A percentile compares a stretch with the other conserved stretches of the same genome.
Conservation (phyloP, 2,888 invertebrate genomes). For the Carcina quercana region DNA sequence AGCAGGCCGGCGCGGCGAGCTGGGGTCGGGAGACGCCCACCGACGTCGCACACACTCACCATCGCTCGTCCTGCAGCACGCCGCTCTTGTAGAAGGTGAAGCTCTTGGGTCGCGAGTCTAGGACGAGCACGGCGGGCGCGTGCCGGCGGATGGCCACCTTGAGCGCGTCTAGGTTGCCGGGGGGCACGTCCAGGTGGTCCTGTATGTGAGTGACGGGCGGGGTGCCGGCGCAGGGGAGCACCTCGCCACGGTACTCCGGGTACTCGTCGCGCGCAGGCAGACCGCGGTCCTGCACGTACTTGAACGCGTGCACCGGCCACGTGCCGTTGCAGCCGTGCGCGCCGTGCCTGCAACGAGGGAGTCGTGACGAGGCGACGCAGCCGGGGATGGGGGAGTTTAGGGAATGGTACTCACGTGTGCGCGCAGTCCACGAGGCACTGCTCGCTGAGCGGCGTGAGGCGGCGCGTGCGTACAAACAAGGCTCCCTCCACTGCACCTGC, state of each 20-base stretch:
- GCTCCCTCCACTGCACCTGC: constrained; percentile 60
- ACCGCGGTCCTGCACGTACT: constrained; percentile 43
- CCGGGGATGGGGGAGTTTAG: neutral
- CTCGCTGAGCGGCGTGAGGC: constrained; percentile 48
- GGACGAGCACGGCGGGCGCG: constrained; percentile 51
- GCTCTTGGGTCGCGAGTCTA: constrained; percentile 37
- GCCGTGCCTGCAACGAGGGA: constrained; percentile 31
- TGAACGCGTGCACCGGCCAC: constrained; percentile 53
- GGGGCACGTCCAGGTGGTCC: constrained; percentile 52
- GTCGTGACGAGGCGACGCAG: neutral
- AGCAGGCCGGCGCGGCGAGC: too few relatives aligned
- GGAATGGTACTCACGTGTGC: constrained; percentile 30
- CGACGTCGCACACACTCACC: constrained; percentile 25
- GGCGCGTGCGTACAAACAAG: constrained; percentile 41
- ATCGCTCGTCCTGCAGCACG: constrained; percentile 47
- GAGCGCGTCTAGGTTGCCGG: constrained; percentile 40
- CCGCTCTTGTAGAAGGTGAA: constrained; percentile 39
- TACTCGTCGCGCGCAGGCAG: constrained; percentile 43
- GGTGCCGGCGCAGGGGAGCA: constrained; percentile 31
- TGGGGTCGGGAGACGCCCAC: too few relatives aligned
- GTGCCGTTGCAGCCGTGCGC: constrained; percentile 46
- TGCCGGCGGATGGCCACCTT: constrained; percentile 50
- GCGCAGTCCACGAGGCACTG: constrained; percentile 60
- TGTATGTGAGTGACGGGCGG: constrained; percentile 49
- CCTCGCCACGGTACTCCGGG: constrained; percentile 37